Evolutionary conservation across 1,140 invertebrate species (phyloP).

Genomic region (Teleogryllus occipitalis): DNA sequence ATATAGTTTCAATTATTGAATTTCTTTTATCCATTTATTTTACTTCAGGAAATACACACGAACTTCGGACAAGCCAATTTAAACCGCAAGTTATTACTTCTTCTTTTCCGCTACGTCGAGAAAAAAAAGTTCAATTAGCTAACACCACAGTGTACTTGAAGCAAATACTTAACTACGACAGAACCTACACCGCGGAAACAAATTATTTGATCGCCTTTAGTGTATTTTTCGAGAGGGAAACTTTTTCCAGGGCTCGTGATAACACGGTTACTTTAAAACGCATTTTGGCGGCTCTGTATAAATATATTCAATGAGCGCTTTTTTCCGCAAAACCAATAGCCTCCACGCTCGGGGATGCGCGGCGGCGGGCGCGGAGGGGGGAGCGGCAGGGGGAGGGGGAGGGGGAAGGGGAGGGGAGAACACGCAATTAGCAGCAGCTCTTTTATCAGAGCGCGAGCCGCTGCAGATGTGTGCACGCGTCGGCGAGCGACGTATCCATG

Average conservation of each 20-base stretch:
- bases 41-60: no score
- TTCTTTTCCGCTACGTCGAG: no score
- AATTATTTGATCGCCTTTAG: background rate
- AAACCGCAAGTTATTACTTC: no score
- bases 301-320: conserved; percentile 5
- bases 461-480: background rate
- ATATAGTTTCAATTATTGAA: no score
- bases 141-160: no score
- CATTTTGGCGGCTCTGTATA: background rate
- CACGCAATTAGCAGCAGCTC: background rate
- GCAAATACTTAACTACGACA: no score
- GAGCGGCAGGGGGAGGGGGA: no score
- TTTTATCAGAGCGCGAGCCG: background rate
- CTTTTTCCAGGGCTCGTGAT: background rate
- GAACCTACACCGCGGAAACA: background rate
- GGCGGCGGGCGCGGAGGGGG: no score
- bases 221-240: background rate
- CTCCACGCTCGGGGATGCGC: no score
- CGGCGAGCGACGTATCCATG: background rate
- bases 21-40: no score
- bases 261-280: background rate
- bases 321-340: background rate
- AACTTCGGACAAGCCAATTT: no score
- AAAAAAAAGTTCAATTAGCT: no score
- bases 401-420: background rate